These are phyloP conservation scores for Erebia aethiops DNA, from an alignment of 2,888 invertebrate genomes.

Conservation along the genomic window DNA sequence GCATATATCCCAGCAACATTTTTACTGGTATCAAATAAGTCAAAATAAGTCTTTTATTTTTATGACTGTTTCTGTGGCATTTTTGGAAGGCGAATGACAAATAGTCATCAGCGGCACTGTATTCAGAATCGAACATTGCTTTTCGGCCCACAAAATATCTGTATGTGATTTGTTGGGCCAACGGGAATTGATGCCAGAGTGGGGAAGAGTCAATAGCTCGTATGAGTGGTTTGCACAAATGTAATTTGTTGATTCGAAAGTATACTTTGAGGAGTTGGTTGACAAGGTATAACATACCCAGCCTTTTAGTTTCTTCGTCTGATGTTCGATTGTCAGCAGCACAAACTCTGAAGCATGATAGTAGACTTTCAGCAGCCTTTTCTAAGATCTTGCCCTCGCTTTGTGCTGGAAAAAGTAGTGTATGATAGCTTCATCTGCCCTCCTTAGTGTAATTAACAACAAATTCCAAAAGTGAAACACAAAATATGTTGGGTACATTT, in stretches of 20 bases:
- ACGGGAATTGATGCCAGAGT: slow-evolving; percentile 93
- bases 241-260: slow-evolving; percentile 94
- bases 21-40: slow-evolving; percentile 98
- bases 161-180: slow-evolving; percentile 98
- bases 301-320: slow-evolving; percentile 95
- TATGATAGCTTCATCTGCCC: too few relatives aligned
- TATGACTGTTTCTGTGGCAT: slow-evolving; percentile 90
- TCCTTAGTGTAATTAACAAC: too few relatives aligned
- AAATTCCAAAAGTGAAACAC: too few relatives aligned
- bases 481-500: too few relatives aligned
- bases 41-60: slow-evolving; percentile 95
- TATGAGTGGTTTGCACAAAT: slow-evolving; percentile 96
- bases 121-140: slow-evolving; percentile 99
- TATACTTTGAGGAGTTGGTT: slow-evolving; percentile 98
- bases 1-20: slow-evolving; percentile 98
- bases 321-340: slow-evolving; percentile 96
- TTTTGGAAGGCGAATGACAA: slow-evolving; percentile 96
- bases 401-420: slow-evolving; percentile 60
- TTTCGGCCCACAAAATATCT: slow-evolving; percentile 98
- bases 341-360: slow-evolving; percentile 97
- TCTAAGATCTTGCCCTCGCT: slow-evolving; percentile 89
- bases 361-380: slow-evolving; percentile 95
- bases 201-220: slow-evolving; percentile 97
- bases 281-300: slow-evolving; percentile 97
- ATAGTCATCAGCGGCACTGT: slow-evolving; percentile 95